Base-by-base conservation (phyloP, 1,140 invertebrate species). In the Cotesia typhae region DNA sequence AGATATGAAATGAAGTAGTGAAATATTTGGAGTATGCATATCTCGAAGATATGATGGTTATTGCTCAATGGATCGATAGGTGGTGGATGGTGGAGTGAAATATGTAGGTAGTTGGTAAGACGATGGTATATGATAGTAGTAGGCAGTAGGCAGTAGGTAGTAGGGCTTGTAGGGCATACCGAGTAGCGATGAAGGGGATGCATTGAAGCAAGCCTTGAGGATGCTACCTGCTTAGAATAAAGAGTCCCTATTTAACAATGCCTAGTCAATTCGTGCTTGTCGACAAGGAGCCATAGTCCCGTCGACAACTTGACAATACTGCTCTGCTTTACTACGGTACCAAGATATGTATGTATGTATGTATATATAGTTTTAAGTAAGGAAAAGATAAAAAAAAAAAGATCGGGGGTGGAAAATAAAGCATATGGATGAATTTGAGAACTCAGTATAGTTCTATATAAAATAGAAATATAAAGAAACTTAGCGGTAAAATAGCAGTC, bases 401-500 rank as follows among this genome's bases (percentile, higher is more conserved):
- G 66, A 55, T 41, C 5, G 63, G 7, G 35, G 37, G 60, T 57
- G 20, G 74, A 71, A 61, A 57, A 36, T 53, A 75, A 78, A 76
- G 73, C 76, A 67, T 71, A 76, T 75, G 74, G 74, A 78, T 76
- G 77, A 78, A 63, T 69, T 78, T 76, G 63, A 65, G 52, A 63
- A 60, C 38, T 37, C 17, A 75, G 78, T 77, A 77, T 55, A 47
- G 72, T 75, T 70, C 41, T 71, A 35, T 52, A 70, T 36, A 71
- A 14, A 38, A 35, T 20, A 52, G 14, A 9, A 9, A 9, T 47
- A 9, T 9, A 47, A 47, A 41, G 10, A 60, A 70, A 71, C 51
- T 53, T 80, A 80, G 77, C 78, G 80, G 77, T 80, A 78, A 79
- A 79, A 76, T 75, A 70, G 73, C 74, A 74, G 76, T 78, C 79